These are phyloP conservation scores for Camponotus pennsylvanicus DNA, from an alignment of 1,140 invertebrate genomes.

Conservation along the genomic window DNA sequence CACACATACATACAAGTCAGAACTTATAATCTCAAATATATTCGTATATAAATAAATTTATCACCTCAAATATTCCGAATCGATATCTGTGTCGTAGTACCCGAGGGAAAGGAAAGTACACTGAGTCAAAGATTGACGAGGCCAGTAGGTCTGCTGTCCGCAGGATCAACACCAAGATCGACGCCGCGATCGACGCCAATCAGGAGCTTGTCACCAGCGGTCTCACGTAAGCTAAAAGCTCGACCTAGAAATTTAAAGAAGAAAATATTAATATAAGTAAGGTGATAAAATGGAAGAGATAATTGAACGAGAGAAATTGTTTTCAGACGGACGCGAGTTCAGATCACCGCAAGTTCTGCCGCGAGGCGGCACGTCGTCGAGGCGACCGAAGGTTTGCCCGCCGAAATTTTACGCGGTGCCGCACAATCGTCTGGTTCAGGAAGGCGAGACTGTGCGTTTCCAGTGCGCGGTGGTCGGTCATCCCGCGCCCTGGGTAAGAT, in stretches of 20 bases:
- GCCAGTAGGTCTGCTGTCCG: conserved; percentile 89
- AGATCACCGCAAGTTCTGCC: conserved; percentile 74
- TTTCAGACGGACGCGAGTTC: conserved; percentile 79
- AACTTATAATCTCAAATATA: background rate
- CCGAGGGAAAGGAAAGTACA: conserved; percentile 92
- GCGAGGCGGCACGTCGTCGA: conserved; percentile 68
- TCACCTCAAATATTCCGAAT: background rate
- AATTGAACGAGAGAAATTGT: background rate
- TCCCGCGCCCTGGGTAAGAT: conserved; percentile 91
- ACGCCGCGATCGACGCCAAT: conserved; percentile 91
- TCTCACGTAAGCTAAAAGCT: conserved; percentile 72
- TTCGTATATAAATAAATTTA: background rate
- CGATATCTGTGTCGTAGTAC: conserved; percentile 86
- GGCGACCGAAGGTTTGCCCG: conserved; percentile 84
- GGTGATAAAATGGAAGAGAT: background rate
- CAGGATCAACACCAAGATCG: conserved; percentile 90
- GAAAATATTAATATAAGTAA: background rate
- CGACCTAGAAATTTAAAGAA: background rate
- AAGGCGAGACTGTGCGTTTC: conserved; percentile 93
- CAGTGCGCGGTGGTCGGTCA: conserved; percentile 93
- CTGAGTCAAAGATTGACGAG: conserved; percentile 89
- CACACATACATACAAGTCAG: background rate
- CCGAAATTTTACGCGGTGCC: conserved; percentile 96
- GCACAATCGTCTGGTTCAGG: conserved; percentile 93
- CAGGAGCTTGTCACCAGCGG: conserved; percentile 88